phyloP scores from a whole-genome alignment of 2,113 vertebrate species.

The Anoplopoma fimbria region DNA sequence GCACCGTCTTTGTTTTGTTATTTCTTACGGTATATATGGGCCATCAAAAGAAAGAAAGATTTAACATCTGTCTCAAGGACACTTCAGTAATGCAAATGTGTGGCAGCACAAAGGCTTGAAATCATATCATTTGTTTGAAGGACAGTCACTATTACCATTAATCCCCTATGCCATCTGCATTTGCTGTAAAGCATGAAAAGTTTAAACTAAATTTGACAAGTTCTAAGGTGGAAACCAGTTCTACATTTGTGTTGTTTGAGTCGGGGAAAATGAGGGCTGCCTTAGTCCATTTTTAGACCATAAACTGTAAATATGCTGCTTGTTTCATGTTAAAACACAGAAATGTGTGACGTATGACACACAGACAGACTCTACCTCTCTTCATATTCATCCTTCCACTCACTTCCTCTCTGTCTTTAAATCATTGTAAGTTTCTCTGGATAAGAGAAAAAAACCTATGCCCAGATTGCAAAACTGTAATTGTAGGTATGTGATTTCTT shows the following conservation, averaged over 20 bases:
- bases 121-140: constrained; percentile 44
- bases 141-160: constrained; percentile 43
- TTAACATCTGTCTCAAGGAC: constrained; percentile 56
- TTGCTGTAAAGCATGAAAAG: constrained; percentile 43
- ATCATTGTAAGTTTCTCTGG: constrained; percentile 33
- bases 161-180: constrained; percentile 49
- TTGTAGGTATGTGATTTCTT: constrained; percentile 47
- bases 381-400: constrained; percentile 5
- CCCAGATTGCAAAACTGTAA: constrained; percentile 27
- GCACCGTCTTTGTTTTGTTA: background rate
- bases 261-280: constrained; percentile 13
- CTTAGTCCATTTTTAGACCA: constrained; percentile 47
- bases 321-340: constrained; percentile 74
- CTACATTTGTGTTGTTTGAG: constrained; percentile 4
- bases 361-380: constrained; percentile 9
- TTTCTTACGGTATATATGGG: constrained; percentile 16
- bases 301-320: constrained; percentile 68
- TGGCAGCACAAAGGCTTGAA: constrained; percentile 21
- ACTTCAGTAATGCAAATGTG: constrained; percentile 51
- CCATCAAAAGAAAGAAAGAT: constrained; percentile 18
- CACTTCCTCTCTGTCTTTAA: constrained; percentile 31
- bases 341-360: constrained; percentile 28
- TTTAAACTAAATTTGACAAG: constrained; percentile 28
- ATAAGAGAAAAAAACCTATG: constrained; percentile 34
- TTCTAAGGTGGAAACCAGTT: constrained; percentile 23